Base-by-base conservation (phyloP, 2,888 invertebrate species). In the Conchocele bisecta region DNA sequence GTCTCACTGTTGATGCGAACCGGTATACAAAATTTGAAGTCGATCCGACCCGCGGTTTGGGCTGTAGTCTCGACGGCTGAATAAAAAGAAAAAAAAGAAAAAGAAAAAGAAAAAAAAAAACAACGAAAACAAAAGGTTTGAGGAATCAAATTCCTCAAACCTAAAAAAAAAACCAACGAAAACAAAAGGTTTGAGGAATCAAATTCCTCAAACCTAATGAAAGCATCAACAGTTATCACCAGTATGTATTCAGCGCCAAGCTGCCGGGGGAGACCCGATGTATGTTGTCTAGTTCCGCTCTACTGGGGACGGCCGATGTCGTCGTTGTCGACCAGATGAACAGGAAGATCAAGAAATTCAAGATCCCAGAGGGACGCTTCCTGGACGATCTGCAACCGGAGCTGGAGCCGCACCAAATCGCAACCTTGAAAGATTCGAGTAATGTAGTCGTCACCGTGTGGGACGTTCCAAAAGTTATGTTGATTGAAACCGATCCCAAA, bases 351-450 rank as follows among this genome's bases (percentile, higher is more conserved):
- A 77, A 77, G 53, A 77, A 77, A 48, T 77, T 74, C 26, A 77
- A 77, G 59, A 46, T 77, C 15, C 77, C 77, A 33, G 77, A 77
- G 39, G 77, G 77, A 24, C 44, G 35, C 3, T 70, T 73, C 20
- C 48, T 77, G 29, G 53, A 57, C 39, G 73, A 74, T n/a, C 26
- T 77, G 13, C 9, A 7, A 7, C 35, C 53, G 28, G 39, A 50
- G 17, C 28, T 58, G n/a, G 73, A 77, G 26, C 77, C 77, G 0
- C 70, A 77, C 39, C 77, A 77, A 48, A 61, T 77, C 2, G 53
- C 71, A 5, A 64, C 60, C 13, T 41, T 77, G 2, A 24, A 44
- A 2, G 74, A 77, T n/a, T 71, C 77, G 2, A 71, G 59, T 42
- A 37, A 57, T 24, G 57, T 71, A 6, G 73, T 60, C 1, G 70